phyloP scores from a whole-genome alignment of 2,888 invertebrate species.

The Gari tellinella region DNA sequence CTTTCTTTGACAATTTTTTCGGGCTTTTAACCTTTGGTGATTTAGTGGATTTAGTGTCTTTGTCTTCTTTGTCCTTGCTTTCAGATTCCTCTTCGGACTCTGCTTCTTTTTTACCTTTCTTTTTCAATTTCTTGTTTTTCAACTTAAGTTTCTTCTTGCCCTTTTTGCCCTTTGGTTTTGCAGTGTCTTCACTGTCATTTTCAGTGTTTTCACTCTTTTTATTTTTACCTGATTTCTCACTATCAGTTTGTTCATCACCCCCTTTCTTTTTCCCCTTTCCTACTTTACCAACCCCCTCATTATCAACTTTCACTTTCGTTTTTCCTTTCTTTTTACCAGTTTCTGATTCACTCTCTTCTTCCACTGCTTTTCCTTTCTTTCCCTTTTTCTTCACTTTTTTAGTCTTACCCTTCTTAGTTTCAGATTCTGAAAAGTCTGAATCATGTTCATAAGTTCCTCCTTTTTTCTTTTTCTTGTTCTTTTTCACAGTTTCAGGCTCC shows the following conservation, averaged over 20 bases:
- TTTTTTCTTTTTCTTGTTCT: conserved; percentile 40
- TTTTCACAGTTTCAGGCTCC: conserved; percentile 28
- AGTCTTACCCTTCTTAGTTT: conserved; percentile 38
- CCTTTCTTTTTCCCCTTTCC: conserved; percentile 33
- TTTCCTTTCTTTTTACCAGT: background rate
- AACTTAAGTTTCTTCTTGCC: conserved; percentile 24
- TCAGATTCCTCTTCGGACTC: conserved; percentile 22
- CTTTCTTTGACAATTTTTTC: conserved; percentile 53
- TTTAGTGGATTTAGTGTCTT: conserved; percentile 10
- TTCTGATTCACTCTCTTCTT: conserved; percentile 18
- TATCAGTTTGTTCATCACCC: background rate
- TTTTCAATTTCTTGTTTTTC: conserved; percentile 14
- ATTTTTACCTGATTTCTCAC: conserved; percentile 30
- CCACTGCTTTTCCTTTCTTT: conserved; percentile 30
- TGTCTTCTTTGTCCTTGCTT: conserved; percentile 23
- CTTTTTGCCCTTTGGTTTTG: conserved; percentile 18
- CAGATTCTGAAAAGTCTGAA: conserved; percentile 45
- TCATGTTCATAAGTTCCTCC: conserved; percentile 49
- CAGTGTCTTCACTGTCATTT: conserved; percentile 8
- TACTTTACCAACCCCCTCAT: conserved; percentile 19
- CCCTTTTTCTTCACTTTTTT: conserved; percentile 32
- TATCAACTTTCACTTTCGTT: conserved; percentile 12
- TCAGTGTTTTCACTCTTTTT: conserved; percentile 35
- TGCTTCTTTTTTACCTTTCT: conserved; percentile 25
- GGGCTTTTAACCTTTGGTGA: conserved; percentile 17